Conservation (phyloP, 2,797 vertebrate genomes). For the Helarctos malayanus region DNA sequence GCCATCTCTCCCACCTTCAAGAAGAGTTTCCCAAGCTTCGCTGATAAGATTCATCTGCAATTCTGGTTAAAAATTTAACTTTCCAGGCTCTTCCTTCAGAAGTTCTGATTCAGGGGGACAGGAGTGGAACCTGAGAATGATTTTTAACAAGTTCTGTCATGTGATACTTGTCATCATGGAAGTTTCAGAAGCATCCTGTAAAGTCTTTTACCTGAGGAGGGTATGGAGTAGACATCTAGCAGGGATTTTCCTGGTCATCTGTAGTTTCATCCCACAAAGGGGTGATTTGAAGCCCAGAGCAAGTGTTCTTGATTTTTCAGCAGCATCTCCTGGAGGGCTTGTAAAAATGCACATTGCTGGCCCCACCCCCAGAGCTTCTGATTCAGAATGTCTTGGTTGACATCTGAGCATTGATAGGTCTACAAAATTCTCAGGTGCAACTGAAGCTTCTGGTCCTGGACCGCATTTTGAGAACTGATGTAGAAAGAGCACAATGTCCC, state of each 20-base stretch:
- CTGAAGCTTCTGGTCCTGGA: not conserved
- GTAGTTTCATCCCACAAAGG: not conserved
- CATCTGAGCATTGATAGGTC: not conserved
- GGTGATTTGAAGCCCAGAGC: not conserved
- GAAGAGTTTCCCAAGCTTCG: not conserved
- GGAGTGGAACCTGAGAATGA: accelerated
- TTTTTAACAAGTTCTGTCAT: not conserved
- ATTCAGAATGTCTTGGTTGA: not conserved
- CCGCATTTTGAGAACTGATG: not conserved
- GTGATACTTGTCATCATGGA: not conserved
- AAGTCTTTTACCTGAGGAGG: not conserved
- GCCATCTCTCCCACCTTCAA: no score
- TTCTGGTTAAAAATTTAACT: not conserved
- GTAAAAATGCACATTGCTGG: not conserved
- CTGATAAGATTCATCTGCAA: not conserved
- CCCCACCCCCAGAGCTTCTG: not conserved
- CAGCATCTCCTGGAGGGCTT: not conserved
- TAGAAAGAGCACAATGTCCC: not conserved
- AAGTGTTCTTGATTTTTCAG: not conserved
- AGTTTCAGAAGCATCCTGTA: not conserved
- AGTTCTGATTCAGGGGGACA: not conserved
- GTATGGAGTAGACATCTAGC: not conserved
- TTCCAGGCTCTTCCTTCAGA: not conserved
- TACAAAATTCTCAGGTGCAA: not conserved
- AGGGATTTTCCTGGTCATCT: no score